Conservation (phyloP, 2,888 invertebrate species). For the Hofmannophila pseudospretella region DNA sequence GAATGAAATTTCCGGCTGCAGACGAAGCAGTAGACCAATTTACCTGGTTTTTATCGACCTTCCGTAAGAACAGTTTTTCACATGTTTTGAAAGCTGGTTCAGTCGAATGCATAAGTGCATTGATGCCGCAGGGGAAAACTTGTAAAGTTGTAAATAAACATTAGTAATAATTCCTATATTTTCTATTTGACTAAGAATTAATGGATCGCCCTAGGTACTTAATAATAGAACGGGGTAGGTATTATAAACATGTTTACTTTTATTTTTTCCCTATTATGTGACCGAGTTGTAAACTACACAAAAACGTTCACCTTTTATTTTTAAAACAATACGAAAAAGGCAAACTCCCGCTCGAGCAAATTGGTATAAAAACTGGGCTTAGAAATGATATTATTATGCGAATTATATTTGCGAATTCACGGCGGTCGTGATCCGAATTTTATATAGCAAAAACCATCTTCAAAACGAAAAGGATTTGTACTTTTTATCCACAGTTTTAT, state of each 20-base stretch:
- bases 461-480: conserved; percentile 2
- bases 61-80: too few species aligned
- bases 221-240: too few species aligned
- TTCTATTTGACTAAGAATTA: too few species aligned
- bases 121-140: too few species aligned
- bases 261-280: conserved; percentile 13
- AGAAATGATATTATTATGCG: conserved; percentile 31
- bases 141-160: too few species aligned
- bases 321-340: conserved; percentile 22
- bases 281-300: conserved; percentile 25
- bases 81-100: too few species aligned
- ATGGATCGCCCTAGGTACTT: too few species aligned
- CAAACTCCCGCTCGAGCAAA: conserved; percentile 24
- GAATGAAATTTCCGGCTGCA: too few species aligned
- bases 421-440: conserved; percentile 12
- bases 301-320: conserved; percentile 21
- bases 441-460: conserved; percentile 2
- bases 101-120: too few species aligned
- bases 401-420: conserved; percentile 20
- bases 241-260: neutral
- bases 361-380: conserved; percentile 23
- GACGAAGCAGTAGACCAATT: too few species aligned
- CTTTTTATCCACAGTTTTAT: neutral
- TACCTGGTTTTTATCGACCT: too few species aligned
- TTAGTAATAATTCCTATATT: too few species aligned